Evolutionary conservation across 2,888 invertebrate genomes (phyloP).

Genomic region (Drosophila austrosaltans): DNA sequence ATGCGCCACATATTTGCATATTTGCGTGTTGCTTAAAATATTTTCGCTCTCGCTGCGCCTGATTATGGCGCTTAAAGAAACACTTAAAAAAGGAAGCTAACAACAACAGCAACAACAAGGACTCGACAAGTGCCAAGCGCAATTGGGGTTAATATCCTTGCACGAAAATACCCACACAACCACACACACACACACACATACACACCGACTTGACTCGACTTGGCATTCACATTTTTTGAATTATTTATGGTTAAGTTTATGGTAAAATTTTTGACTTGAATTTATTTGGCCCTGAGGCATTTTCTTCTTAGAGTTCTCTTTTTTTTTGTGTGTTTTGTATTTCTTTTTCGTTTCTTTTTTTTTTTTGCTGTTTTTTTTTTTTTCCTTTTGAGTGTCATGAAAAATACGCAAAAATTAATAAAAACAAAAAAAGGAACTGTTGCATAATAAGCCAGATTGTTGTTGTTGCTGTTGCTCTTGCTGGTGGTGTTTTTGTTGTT

Average conservation of each 20-base stretch:
- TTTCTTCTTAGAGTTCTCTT: conserved; percentile 44
- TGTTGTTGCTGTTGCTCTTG: conserved; percentile 40
- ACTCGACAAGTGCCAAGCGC: conserved; percentile 71
- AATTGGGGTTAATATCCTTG: conserved; percentile 78
- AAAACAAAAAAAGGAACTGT: conserved; percentile 46
- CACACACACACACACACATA: conserved; percentile 45
- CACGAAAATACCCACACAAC: conserved; percentile 64
- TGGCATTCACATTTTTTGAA: conserved; percentile 64
- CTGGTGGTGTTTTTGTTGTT: conserved; percentile 39
- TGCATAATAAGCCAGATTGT: conserved; percentile 68
- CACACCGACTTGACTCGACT: conserved; percentile 32
- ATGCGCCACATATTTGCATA: conserved; percentile 70
- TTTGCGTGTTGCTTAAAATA: conserved; percentile 74
- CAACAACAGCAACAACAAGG: conserved; percentile 20
- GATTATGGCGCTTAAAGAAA: conserved; percentile 79
- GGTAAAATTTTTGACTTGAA: conserved; percentile 76
- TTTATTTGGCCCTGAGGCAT: conserved; percentile 56
- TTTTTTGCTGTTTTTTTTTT: conserved; percentile 17
- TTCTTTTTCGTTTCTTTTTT: conserved; percentile 5
- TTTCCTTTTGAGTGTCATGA: conserved; percentile 46
- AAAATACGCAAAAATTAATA: conserved; percentile 76
- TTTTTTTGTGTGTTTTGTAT: background rate
- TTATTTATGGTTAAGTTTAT: conserved; percentile 79
- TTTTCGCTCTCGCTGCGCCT: conserved; percentile 72
- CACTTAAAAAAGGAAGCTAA: conserved; percentile 66